A percentile compares a stretch with the other conserved stretches of the same genome.
phyloP scores from a whole-genome alignment of 2,888 invertebrate genomes.

The Stegophylla sp. region DNA sequence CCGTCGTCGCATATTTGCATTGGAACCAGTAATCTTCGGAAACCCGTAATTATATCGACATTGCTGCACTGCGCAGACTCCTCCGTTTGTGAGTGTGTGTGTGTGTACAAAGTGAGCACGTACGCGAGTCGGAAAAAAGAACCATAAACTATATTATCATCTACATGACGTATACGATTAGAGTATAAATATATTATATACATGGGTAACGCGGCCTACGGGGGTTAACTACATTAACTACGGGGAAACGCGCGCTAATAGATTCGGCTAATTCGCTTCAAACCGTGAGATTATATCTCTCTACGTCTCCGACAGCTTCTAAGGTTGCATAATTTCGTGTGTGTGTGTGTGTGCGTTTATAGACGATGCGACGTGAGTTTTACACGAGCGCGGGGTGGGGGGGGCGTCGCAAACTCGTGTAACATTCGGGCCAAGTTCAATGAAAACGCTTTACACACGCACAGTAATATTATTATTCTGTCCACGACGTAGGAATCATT shows the following conservation, averaged over 20 bases:
- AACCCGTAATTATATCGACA: constrained; percentile 47
- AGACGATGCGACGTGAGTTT: background rate
- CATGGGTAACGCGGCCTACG: background rate
- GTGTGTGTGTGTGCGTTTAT: background rate
- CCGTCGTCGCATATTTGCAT: constrained; percentile 32
- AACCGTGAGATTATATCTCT: constrained; percentile 15
- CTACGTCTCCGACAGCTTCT: too few relatives aligned
- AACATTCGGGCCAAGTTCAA: constrained; percentile 43
- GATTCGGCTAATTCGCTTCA: constrained; percentile 31
- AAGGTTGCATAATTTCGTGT: constrained; percentile 8
- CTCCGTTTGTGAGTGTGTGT: background rate
- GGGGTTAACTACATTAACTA: background rate
- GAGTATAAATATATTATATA: background rate
- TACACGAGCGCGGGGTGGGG: too few relatives aligned
- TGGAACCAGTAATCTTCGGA: constrained; percentile 23
- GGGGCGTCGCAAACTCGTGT: too few relatives aligned
- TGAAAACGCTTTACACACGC: background rate
- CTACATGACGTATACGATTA: background rate
- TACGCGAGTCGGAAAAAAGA: background rate
- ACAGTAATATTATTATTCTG: background rate
- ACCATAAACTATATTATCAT: background rate
- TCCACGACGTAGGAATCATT: background rate
- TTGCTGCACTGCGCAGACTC: too few relatives aligned
- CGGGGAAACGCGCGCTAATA: constrained; percentile 6
- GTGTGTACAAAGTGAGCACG: background rate